Percentiles rank a stretch among this genome's conserved stretches.
Conservation (phyloP, 2,113 vertebrate genomes). For the Astur gentilis region DNA sequence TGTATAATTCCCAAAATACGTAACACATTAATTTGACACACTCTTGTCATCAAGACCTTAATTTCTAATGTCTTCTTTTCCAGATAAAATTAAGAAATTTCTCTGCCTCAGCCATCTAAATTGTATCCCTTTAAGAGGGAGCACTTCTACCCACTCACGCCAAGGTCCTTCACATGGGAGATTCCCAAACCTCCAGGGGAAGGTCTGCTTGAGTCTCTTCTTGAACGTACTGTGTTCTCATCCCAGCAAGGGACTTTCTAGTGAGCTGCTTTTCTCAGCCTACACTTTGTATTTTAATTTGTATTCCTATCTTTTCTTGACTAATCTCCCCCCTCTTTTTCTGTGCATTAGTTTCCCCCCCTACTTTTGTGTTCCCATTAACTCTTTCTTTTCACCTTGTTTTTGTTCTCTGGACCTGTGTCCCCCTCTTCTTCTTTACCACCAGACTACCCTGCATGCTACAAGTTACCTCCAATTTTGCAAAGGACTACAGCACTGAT, state of each 20-base stretch:
- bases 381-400: not conserved
- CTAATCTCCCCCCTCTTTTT: not conserved
- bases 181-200: not conserved
- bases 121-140: not conserved
- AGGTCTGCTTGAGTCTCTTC: not conserved
- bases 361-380: not conserved
- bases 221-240: not conserved
- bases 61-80: conserved; percentile 17
- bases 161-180: not conserved
- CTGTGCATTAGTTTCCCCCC: not conserved
- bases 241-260: not conserved
- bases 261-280: not conserved
- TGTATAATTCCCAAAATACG: conserved; percentile 23
- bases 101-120: not conserved
- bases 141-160: not conserved
- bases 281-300: not conserved
- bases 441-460: not conserved
- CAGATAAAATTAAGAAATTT: not conserved
- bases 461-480: not conserved
- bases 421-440: not conserved
- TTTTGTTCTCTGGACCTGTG: not conserved
- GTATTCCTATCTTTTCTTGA: not conserved
- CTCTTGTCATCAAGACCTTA: conserved; percentile 7
- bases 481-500: not conserved
- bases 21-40: conserved; percentile 22